A percentile compares a stretch with the other conserved stretches of the same genome.
phyloP scores from a whole-genome alignment of 2,113 vertebrate species.

The Plecotus auritus region DNA sequence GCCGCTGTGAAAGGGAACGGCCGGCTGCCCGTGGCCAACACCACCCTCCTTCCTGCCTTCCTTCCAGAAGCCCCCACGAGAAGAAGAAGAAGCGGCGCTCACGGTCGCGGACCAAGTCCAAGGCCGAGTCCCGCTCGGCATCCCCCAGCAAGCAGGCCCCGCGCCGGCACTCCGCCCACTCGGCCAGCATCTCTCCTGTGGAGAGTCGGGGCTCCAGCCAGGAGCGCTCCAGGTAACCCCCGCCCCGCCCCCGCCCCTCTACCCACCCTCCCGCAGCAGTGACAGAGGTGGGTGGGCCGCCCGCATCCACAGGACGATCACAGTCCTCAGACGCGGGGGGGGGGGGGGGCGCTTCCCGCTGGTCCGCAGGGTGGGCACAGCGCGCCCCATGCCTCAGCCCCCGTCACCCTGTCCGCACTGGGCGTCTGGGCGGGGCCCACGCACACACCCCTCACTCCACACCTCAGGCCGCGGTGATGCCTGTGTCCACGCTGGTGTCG shows the following conservation, averaged over 20 bases:
- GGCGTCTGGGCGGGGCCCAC: no score
- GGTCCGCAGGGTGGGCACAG: neutral
- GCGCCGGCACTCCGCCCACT: slow-evolving; percentile 80
- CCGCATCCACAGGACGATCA: no score
- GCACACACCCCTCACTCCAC: neutral
- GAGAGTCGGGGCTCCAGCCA: slow-evolving; percentile 93
- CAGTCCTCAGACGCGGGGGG: neutral
- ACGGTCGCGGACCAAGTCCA: slow-evolving; percentile 82
- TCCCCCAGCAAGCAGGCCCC: slow-evolving; percentile 85
- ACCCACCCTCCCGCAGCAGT: neutral
- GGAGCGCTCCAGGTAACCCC: slow-evolving; percentile 88
- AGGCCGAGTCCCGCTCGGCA: slow-evolving; percentile 83
- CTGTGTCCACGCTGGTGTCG: accelerated
- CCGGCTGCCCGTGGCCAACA: neutral
- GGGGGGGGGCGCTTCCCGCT: neutral
- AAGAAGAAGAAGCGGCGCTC: slow-evolving; percentile 88
- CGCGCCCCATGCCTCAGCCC: neutral
- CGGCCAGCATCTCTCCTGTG: slow-evolving; percentile 88
- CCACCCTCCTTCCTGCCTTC: neutral
- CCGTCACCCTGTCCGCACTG: neutral
- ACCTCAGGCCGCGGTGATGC: accelerated
- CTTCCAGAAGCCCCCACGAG: slow-evolving; percentile 85
- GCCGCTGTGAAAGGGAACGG: no score
- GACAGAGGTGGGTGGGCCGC: neutral
- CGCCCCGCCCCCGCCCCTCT: no score